Evolutionary conservation across 2,113 vertebrate species (phyloP), one percentile per base, ranked within the genome.

Genomic region (Manacus vitellinus): DNA sequence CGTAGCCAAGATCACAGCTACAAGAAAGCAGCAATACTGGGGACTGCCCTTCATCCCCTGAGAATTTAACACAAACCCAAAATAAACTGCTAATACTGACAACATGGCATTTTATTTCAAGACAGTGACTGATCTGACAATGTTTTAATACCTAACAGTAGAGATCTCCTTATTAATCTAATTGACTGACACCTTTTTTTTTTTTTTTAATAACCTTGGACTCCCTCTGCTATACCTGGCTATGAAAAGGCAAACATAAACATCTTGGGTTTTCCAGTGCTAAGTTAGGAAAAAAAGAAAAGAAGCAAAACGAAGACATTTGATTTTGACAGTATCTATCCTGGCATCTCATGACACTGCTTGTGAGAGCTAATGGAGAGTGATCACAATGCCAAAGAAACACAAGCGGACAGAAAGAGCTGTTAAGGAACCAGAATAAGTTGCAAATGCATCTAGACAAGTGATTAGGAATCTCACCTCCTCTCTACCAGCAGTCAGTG

Each of bases 311-410:
- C 1, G 0, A 95, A 96, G 96, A 92, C 16, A 4, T 90, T 92
- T 89, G 87, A 91, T 94, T 96, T 95, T 96, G 96, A 96, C 95
- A 97, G 76, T 85, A 95, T 96, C 92, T 97, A 88, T 95, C 77
- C 78, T 91, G 81, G 81, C 91, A 94, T 97, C 95, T 95, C 86
- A 81, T 77, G 92, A 91, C 87, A 96, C 84, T 92, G 31, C 66
- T 92, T 92, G 25, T 27, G 2, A 92, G 65, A 92, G 65, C 91
- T 96, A 96, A 92, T 92, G 70, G 84, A 95, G 85, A 96, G 68
- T 80, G 91, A 96, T 94, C 90, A 95, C 88, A 95, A 94, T 91
- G 95, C 92, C 91, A 96, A 94, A 95, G 80, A 70, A 96, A 93
- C 86, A 46, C 0, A 1, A 80, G 76, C 70, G 94, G 96, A 92